Evolutionary conservation across 2,797 vertebrate species (phyloP).

Genomic region (Enteromius viviparus): DNA sequence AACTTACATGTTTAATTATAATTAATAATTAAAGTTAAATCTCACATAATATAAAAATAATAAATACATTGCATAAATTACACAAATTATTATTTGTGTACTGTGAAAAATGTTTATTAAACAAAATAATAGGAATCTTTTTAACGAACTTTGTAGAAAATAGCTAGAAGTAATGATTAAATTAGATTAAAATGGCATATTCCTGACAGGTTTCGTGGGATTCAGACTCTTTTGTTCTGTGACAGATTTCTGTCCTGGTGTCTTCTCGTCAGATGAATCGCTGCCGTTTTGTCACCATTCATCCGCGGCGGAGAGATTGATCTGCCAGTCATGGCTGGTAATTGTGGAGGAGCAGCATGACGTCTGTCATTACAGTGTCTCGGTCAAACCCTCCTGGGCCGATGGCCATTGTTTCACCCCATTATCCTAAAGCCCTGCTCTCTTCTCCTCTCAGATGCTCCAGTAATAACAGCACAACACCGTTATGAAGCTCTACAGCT

Average conservation of each 20-base stretch:
- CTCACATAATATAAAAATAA: background rate
- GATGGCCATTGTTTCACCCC: conserved; percentile 14
- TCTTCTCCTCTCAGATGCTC: conserved; percentile 1
- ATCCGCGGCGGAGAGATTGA: conserved; percentile 16
- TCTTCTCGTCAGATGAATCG: background rate
- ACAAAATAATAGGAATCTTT: background rate
- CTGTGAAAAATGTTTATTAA: background rate
- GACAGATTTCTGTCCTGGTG: conserved; percentile 11
- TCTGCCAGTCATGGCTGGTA: conserved; percentile 19
- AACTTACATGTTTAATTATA: background rate
- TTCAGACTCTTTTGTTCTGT: conserved; percentile 6
- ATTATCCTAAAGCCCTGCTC: conserved; percentile 14
- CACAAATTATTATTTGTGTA: background rate
- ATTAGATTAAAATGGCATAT: background rate
- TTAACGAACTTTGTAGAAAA: background rate
- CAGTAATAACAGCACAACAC: background rate
- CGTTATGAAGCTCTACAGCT: background rate
- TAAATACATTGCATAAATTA: background rate
- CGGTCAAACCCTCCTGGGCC: conserved; percentile 2
- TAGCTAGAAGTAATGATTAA: background rate
- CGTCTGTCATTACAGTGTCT: conserved; percentile 29
- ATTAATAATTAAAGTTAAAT: background rate
- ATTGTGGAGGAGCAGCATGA: conserved; percentile 40
- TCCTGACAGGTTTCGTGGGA: background rate
- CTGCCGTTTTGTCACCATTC: background rate